Evolutionary conservation across 2,888 invertebrate species (phyloP).

Genomic region (Eupithecia exiguata): DNA sequence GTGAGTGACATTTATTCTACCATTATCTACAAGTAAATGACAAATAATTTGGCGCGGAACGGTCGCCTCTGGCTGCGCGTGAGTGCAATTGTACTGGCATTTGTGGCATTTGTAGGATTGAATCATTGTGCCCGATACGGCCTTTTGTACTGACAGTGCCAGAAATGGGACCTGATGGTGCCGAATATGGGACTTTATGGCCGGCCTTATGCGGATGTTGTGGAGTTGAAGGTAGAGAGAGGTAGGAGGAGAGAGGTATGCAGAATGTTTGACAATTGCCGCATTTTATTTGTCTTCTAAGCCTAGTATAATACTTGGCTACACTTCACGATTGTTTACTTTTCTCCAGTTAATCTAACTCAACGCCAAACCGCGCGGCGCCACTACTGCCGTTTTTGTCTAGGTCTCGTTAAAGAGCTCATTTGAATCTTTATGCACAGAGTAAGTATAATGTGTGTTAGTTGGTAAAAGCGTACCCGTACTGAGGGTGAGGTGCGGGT

Average conservation of each 20-base stretch:
- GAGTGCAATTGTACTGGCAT: conserved; percentile 41
- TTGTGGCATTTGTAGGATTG: conserved; percentile 40
- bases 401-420: neutral
- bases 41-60: conserved; percentile 35
- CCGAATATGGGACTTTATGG: conserved; percentile 7
- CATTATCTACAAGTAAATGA: conserved; percentile 24
- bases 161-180: conserved; percentile 5
- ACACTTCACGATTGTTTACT: neutral
- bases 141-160: conserved; percentile 22
- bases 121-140: conserved; percentile 32
- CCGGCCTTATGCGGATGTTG: neutral
- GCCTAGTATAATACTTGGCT: neutral
- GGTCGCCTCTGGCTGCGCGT: conserved; percentile 33
- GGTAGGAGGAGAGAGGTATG: no score
- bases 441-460: no score
- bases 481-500: no score
- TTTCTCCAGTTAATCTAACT: no score
- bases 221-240: neutral
- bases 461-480: no score
- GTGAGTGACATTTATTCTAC: neutral
- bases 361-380: no score
- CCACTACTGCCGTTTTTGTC: no score
- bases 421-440: neutral
- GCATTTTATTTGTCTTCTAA: neutral
- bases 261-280: conserved; percentile 4